Evolutionary conservation across 1,140 invertebrate species (phyloP), one percentile per base, ranked within the genome.

Genomic region (Hylaeus volcanicus): DNA sequence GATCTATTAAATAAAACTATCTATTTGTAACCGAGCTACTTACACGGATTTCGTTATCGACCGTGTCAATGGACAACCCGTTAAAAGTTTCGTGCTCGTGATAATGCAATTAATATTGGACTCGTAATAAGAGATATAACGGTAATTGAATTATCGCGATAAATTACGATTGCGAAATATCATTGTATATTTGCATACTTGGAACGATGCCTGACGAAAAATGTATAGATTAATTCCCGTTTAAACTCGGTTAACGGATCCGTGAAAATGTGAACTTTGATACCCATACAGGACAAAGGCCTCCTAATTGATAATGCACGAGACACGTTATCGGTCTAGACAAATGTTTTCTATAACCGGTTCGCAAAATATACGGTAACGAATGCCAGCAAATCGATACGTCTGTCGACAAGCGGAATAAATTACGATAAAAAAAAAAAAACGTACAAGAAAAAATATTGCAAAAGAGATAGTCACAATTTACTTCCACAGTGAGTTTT

Each of bases 401-500:
- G 51, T 9, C 6, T 51, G 8, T 9, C 8, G 45, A 26, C 45
- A 48, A 48, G 8, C 5, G 45, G 8, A 48, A 6, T 6, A 48
- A 48, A 48, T 51, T 11, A 51, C 8, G 2, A 51, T 8, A 9
- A 51, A 9, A 11, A 9, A 8, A 9, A 51, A 0, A 9, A 11
- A 51, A 26, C 0, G 5, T 41, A 4, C 3, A 26, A 48, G 8
- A 41, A 15, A 48, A n/a, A 65, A 41, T 26, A 26, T 61, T 11
- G 53, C 70, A 74, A 80, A 83, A 83, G 3, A 69, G 78, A 74
- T 74, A 80, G 71, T 81, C 77, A 61, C 55, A 64, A 0, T 39
- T 68, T 48, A 39, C 79, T 73, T 72, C 74, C 61, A 72, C 55
- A 78, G 71, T 76, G 9, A 74, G 39, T n/a, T 39, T 88, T 86